Evolutionary conservation across 2,113 vertebrate species (phyloP), one percentile per base, ranked within the genome.

Genomic region (Anhinga rufa): DNA sequence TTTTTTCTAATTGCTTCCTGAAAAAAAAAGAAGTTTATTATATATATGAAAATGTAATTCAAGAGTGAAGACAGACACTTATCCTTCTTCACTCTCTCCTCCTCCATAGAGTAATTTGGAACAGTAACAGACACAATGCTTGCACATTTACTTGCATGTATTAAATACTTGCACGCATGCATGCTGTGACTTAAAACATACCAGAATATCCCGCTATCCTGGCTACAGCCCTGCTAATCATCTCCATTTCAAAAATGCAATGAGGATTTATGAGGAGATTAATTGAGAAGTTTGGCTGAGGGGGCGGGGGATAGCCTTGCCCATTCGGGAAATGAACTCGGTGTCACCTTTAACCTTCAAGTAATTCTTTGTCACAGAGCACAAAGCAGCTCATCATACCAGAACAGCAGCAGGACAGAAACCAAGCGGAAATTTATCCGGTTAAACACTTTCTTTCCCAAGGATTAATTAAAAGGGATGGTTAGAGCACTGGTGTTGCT

Each of bases 381-480:
- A 92, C 94, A 95, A 95, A 95, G 93, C 82, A 87, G 34, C 93
- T 87, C 92, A 91, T 84, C 93, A 80, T 64, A 94, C 81, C 93
- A 89, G 69, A 68, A 36, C 61, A 91, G 81, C 93, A 82, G 84
- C 87, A 72, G 78, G 69, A 95, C 81, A 94, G 84, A 92, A 95
- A 76, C 31, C 91, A 40, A 75, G 89, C 10, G 17, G 93, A 95
- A 95, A 91, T 58, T 10, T 64, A 66, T 68, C 65, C 80, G 78
- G 32, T 90, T 91, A 96, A 97, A 89, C 81, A 93, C 84, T 65
- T 52, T 12, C 71, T 88, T 95, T 95, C 89, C 62, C 84, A 96
- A 66, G 78, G 66, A 88, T 89, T 88, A 74, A 80, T 93, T 90
- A 62, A 86, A 82, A 78, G 51, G 57, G 26, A 25, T 17, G 51